Conservation (phyloP, 2,888 invertebrate species). For the Caenorhabditis macrosperma region DNA sequence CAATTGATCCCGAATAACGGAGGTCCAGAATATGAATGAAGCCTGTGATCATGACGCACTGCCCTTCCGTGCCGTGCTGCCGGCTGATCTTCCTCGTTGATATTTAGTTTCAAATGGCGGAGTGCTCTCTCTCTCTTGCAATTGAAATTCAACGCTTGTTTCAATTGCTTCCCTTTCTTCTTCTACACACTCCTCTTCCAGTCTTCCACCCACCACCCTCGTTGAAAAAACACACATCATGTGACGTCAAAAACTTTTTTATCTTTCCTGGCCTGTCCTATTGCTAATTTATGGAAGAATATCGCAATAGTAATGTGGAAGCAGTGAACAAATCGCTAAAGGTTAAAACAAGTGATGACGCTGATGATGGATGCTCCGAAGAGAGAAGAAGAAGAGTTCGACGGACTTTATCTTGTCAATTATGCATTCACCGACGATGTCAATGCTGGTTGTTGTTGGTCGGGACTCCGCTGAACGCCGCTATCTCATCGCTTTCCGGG, state of each 20-base stretch:
- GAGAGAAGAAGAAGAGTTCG: no score
- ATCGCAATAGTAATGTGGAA: background rate
- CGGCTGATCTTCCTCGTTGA: constrained; percentile 26
- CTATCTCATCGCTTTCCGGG: constrained; percentile 41
- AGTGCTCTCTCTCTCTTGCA: constrained; percentile 29
- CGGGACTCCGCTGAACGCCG: constrained; percentile 32
- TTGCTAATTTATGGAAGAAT: background rate
- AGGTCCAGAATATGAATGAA: background rate
- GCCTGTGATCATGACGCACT: constrained; percentile 19
- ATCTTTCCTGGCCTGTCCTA: background rate
- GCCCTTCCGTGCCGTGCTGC: constrained; percentile 6
- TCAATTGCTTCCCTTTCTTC: constrained; percentile 18
- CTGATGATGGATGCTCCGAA: no score
- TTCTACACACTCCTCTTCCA: no score
- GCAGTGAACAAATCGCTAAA: background rate
- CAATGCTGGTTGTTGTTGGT: constrained; percentile 45
- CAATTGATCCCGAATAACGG: no score
- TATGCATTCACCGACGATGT: constrained; percentile 16
- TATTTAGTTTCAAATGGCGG: constrained; percentile 51
- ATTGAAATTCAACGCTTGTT: constrained; percentile 55
- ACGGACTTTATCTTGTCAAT: no score
- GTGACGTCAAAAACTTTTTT: background rate
- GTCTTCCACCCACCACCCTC: constrained; percentile 8
- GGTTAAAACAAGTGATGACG: background rate
- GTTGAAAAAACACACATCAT: constrained; percentile 39